Evolutionary conservation across 1,140 invertebrate species (phyloP), one percentile per base, ranked within the genome.

Genomic region (Coenobita brevimanus): DNA sequence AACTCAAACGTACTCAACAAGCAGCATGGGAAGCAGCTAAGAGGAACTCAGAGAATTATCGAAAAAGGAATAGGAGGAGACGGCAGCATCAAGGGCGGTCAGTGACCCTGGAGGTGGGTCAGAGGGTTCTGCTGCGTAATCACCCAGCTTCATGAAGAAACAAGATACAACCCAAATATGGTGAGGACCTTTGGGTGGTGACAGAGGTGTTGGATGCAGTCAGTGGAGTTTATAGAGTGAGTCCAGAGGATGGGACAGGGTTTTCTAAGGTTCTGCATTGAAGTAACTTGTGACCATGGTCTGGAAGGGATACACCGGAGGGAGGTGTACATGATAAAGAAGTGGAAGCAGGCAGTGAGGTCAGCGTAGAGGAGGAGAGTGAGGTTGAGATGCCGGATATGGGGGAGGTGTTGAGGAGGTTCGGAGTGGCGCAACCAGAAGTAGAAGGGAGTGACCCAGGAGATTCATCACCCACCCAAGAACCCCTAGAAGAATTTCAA

Each of bases 101-200:
- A 38, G 17, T 8, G 2, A n/a, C 69, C 2, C 36, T 73, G 21
- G n/a, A 38, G 1, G 1, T 27, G 15, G 69, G 69, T 0, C 69
- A 73, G 69, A 27, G 17, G 33, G 69, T 73, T 10, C 38, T 73
- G 33, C 21, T 73, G 3, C 33, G 33, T 24, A 38, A 73, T 21
- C 69, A 73, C 2, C 3, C 1, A n/a, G 2, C 41, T 4, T 1
- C 41, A 38, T 30, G 21, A 2, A 73, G 36, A 21, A 73, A 36
- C 21, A 73, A 73, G 69, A 73, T 73, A 6, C 69, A 73, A 0
- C 69, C 69, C 38, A 73, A 36, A 17, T 73, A 36, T 73, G 69
- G 27, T 3, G 69, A 33, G 30, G 30, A 73, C 3, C n/a, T n/a
- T 30, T 73, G n/a, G 69, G 21, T 6, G 3, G 41, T 27, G 33